A percentile compares a stretch with the other conserved stretches of the same genome.
Conservation (phyloP, 2,888 invertebrate genomes). For the Anagyrus pseudococci region DNA sequence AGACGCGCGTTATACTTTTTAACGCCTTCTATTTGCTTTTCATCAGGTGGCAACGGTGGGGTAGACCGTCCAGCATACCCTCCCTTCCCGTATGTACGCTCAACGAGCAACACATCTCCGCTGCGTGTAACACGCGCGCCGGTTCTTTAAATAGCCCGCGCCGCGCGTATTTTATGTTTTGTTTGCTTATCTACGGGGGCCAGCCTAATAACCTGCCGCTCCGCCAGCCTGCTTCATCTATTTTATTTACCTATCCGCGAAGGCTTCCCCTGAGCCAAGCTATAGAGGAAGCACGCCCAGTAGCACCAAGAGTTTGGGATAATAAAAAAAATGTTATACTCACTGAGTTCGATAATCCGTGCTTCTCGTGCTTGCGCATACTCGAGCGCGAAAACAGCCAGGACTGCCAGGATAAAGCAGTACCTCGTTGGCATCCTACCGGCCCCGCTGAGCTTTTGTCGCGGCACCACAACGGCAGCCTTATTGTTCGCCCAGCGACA, state of each 20-base stretch:
- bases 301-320: too few species aligned
- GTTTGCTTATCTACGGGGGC: conserved; percentile 18
- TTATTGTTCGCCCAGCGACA: conserved; percentile 5
- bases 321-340: conserved; percentile 8
- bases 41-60: too few species aligned
- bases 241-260: neutral
- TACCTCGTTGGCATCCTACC: conserved; percentile 30
- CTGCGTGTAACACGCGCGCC: neutral
- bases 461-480: conserved; percentile 1
- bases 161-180: neutral
- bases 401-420: conserved; percentile 19
- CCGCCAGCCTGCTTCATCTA: neutral
- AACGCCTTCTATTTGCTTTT: conserved; percentile 24
- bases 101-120: neutral
- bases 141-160: neutral
- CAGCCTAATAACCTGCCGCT: too few species aligned
- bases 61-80: too few species aligned
- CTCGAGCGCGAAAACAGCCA: conserved; percentile 16
- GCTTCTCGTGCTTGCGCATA: conserved; percentile 8
- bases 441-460: neutral
- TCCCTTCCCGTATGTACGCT: too few species aligned
- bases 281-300: too few species aligned
- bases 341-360: conserved; percentile 23
- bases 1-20: conserved; percentile 20
- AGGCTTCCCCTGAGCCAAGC: too few species aligned